Evolutionary conservation across 2,797 vertebrate species (phyloP), one percentile per base, ranked within the genome.

Genomic region (Leuciscus waleckii): DNA sequence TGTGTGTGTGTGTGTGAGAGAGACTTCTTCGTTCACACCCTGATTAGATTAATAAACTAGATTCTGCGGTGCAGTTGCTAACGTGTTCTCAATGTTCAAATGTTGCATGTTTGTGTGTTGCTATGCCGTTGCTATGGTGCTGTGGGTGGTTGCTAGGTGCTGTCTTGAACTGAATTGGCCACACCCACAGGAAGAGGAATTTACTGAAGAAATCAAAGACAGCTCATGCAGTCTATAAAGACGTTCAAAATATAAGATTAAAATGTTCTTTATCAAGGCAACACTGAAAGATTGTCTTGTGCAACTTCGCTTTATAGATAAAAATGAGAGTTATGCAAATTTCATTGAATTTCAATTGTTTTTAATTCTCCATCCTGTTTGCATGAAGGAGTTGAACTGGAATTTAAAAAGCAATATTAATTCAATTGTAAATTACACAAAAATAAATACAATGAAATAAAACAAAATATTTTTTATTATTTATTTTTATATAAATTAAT

Each of bases 101-200:
- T 58, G 35, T 58, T 6, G 37, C 35, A 77, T 65, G 63, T 65
- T 65, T 17, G 26, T 65, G 16, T 58, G 75, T 58, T 77, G 51
- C 74, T 23, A 56, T 76, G 51, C 11, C 4, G 51, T 76, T 56
- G 49, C 49, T 76, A 77, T 54, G 74, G 51, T 75, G 73, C 73
- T 54, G 65, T 35, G 32, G 14, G 49, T 56, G 51, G 51, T 77
- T 77, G 21, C 74, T 39, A 77, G 11, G 74, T 58, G 51, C n/a
- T 56, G 37, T 76, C 32, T 37, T 54, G 49, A 54, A 75, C 35
- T 35, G 46, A 11, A 75, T 4, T 56, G 11, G 32, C 74, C 51
- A 23, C 74, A 76, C 13, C 74, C 35, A 76, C 74, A 58, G 51
- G 74, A 76, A 76, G 51, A 76, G 73, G 73, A 37, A 54, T 71